phyloP scores from a whole-genome alignment of 2,888 invertebrate species.

The Heteropelma amictum region DNA sequence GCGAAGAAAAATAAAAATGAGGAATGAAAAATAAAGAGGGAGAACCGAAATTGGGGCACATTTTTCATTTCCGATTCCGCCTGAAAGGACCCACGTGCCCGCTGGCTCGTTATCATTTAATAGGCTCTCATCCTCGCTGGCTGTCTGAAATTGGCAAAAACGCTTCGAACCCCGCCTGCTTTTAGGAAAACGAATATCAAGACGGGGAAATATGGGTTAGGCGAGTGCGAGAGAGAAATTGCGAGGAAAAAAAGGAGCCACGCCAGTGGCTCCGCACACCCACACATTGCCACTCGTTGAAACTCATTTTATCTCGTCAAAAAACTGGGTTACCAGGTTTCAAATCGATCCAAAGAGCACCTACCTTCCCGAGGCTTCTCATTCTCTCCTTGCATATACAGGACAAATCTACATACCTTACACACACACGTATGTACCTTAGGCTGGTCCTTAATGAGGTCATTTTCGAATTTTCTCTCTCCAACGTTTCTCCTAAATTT shows the following conservation, averaged over 20 bases:
- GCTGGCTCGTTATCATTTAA: constrained; percentile 44
- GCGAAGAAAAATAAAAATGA: neutral
- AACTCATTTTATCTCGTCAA: constrained; percentile 52
- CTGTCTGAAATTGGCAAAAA: constrained; percentile 43
- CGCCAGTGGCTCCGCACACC: too few relatives aligned
- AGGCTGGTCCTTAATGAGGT: too few relatives aligned
- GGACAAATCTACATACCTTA: too few relatives aligned
- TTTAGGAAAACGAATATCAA: too few relatives aligned
- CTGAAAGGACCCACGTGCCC: constrained; percentile 10
- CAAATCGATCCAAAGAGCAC: constrained; percentile 46
- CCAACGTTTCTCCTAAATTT: too few relatives aligned
- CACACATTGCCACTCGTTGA: constrained; percentile 49
- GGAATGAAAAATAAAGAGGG: neutral
- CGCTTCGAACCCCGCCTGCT: constrained; percentile 10
- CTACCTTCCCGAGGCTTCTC: neutral
- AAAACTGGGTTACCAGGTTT: constrained; percentile 55
- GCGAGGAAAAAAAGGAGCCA: constrained; percentile 1
- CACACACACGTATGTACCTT: too few relatives aligned
- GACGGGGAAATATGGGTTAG: too few relatives aligned
- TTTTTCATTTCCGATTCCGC: constrained; percentile 20
- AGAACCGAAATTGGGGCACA: neutral
- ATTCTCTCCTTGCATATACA: neutral
- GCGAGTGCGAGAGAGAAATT: neutral
- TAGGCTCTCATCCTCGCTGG: constrained; percentile 36
- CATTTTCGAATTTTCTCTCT: too few relatives aligned